phyloP scores from a whole-genome alignment of 1,140 invertebrate genomes.

The Pomacea maculata region DNA sequence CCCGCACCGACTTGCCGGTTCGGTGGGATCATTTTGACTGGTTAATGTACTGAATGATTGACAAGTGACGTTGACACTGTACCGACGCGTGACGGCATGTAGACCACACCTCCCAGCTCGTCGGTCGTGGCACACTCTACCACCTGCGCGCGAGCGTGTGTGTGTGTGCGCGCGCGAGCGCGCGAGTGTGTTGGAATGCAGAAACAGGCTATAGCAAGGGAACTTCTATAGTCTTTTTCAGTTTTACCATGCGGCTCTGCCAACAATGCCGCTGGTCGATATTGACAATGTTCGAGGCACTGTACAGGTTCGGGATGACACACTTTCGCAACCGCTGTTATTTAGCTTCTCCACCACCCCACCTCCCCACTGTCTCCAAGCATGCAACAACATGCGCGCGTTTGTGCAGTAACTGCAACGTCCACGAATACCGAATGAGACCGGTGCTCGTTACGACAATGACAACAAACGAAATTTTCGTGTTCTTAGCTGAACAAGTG shows the following conservation, averaged over 20 bases:
- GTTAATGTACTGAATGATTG: neutral
- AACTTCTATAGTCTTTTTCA: neutral
- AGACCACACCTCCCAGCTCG: conserved; percentile 2
- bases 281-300: too few relatives aligned
- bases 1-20: neutral
- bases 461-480: too few relatives aligned
- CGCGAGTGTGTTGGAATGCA: neutral
- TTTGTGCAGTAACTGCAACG: too few relatives aligned
- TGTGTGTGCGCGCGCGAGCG: neutral
- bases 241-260: neutral
- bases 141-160: neutral
- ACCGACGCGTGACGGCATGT: neutral
- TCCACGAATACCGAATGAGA: too few relatives aligned
- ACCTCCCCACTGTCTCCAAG: too few relatives aligned
- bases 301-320: too few relatives aligned
- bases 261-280: neutral
- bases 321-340: too few relatives aligned
- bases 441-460: too few relatives aligned
- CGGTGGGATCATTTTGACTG: conserved; percentile 1
- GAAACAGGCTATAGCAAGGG: neutral
- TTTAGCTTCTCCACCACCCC: too few relatives aligned
- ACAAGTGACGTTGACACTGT: conserved; percentile 1
- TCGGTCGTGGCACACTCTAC: neutral
- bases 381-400: too few relatives aligned
- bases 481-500: too few relatives aligned